Base-by-base conservation (phyloP, 2,888 invertebrate genomes). In the Gymnoscelis rufifasciata region DNA sequence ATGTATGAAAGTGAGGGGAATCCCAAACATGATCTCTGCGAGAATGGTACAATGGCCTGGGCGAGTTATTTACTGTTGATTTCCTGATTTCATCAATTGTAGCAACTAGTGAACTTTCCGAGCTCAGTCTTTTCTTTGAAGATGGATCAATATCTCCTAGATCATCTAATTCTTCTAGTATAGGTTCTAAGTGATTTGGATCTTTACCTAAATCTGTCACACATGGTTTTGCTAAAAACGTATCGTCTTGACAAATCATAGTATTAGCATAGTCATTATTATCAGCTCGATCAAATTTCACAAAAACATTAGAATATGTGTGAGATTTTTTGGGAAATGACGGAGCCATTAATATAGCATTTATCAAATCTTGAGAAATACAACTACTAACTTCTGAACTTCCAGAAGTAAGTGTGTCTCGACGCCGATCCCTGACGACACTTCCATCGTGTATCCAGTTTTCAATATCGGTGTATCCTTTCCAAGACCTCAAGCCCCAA, bases 401-500 rank as follows among this genome's bases (percentile, higher is more conserved):
- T 7, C 86, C 87, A 8, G 90, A 90, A 5, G 90, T 90, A 8
- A 90, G 74, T 0, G 90, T 90, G 49, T 90, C 90, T 30, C 90
- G 80, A 54, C 90, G 82, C 60, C 90, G 74, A 26, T 91, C 91
- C 53, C 90, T 79, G 3, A 90, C 89, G 1, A 91, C 89, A 56
- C 91, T 91, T 19, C 91, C 90, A 60, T 91, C 91, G 49, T 91
- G 91, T 12, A 90, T 77, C 76, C 90, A 90, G 41, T 90, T 91
- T 66, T 91, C 91, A 45, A 92, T 92, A 55, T 92, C 91, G 24
- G 88, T 90, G 62, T 92, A 92, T 2, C 90, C 91, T 62, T 90
- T 90, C 92, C 92, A 92, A 26, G 91, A 91, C 30, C 92, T 81
- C 38, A 92, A 74, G 0, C 91, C 92, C 91, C 91, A 91, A 10